Conservation (phyloP, 2,113 vertebrate genomes). For the Perognathus longimembris region DNA sequence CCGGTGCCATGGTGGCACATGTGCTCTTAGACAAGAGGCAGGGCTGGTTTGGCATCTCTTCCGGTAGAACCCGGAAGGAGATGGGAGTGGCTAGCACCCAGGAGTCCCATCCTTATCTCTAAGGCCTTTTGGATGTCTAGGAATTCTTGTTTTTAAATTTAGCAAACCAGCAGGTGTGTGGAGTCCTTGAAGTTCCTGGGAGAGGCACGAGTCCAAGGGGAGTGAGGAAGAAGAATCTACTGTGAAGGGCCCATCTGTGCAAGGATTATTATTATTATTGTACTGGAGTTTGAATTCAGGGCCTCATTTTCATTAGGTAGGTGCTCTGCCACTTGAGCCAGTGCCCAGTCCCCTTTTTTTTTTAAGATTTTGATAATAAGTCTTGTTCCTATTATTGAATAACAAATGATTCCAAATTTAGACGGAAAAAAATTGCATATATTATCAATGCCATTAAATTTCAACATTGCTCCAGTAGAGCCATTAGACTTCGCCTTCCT, state of each 20-base stretch:
- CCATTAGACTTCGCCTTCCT: not conserved
- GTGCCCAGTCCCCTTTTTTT: too few species aligned
- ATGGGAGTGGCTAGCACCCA: too few species aligned
- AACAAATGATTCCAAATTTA: not conserved
- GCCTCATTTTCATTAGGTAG: too few species aligned
- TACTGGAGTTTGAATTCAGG: too few species aligned
- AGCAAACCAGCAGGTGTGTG: not conserved
- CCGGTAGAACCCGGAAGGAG: too few species aligned
- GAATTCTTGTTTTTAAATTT: not conserved
- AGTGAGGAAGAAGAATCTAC: too few species aligned
- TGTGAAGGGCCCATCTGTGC: too few species aligned
- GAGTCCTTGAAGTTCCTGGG: not conserved
- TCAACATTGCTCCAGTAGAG: not conserved
- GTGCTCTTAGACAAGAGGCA: too few species aligned
- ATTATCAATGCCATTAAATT: not conserved
- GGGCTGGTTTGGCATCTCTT: too few species aligned
- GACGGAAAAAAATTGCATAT: not conserved
- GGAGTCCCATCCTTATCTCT: not conserved
- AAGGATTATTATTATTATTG: too few species aligned
- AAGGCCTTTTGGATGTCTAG: not conserved
- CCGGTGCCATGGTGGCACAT: too few species aligned
- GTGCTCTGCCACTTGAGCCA: too few species aligned
- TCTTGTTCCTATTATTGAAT: not conserved
- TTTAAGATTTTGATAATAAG: not conserved
- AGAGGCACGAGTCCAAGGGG: not conserved